Evolutionary conservation across 92 coral and sea anemone species (phyloP), one percentile per base, ranked within the genome.

Genomic region (Porites divaricata): DNA sequence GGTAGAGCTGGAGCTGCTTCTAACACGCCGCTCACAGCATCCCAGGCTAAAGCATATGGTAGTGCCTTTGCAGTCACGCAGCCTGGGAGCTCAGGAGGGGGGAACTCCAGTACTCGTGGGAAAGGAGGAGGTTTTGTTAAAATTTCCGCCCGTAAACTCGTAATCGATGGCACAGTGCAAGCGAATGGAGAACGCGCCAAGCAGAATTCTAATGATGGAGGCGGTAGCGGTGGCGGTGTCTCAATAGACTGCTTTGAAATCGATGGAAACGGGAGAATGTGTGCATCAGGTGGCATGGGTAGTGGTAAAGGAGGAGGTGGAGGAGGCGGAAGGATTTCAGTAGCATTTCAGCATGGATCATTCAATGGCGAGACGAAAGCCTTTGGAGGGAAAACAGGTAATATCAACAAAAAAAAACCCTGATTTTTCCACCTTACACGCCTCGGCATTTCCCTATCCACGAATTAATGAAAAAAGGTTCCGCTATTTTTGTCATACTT

Each of bases 171-270:
- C 48, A 72, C 81, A 63, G 87, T 91, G 63, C 89, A 81, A 11
- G 95, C 88, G 1, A 75, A 86, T 12, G 96, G 96, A 57, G 90
- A 86, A 54, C 75, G 82, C 69, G 87, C 80, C 4, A 65, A 84
- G 75, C 82, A 17, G 81, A 69, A 57, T 79, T 88, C 63, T 75
- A 73, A 91, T 79, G 93, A 89, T 62, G 98, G 98, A 49, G 98
- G 98, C 15, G 97, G 97, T 6, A 94, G 98, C 54, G 98, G 98
- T 54, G 98, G 98, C 8, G 95, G 95, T 20, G 83, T 94, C 35
- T 87, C 83, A 45, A 75, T 94, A 41, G 78, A 75, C 86, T 89
- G 93, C 70, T 87, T 28, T 84, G 95, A 93, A 65, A 92, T 92
- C 56, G 95, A 87, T 21, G 98, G 93, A 72, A 54, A 69, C 83